phyloP scores from a whole-genome alignment of 2,888 invertebrate genomes.

The Pycnomerus fuliginosus region DNA sequence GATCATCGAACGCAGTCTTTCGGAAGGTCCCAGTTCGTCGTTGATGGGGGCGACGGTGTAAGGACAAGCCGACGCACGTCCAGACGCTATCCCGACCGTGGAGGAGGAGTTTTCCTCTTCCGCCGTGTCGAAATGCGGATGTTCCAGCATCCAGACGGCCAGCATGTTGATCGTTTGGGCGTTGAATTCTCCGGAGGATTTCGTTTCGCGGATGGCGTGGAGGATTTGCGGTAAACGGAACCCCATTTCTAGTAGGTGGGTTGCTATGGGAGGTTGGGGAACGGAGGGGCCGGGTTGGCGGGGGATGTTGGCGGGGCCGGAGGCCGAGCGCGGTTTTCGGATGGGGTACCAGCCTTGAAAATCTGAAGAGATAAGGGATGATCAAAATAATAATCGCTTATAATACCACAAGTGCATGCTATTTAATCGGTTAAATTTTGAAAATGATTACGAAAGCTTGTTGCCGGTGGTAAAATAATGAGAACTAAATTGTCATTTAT shows the following conservation, averaged over 20 bases:
- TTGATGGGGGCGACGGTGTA: too few species aligned
- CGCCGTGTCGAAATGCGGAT: conserved; percentile 53
- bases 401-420: too few species aligned
- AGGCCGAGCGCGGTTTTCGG: conserved; percentile 16
- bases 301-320: conserved; percentile 39
- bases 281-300: conserved; percentile 30
- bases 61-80: too few species aligned
- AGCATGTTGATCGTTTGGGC: conserved; percentile 59
- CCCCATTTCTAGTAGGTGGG: conserved; percentile 64
- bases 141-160: conserved; percentile 67
- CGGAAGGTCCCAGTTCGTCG: too few species aligned
- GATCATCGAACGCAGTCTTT: too few species aligned
- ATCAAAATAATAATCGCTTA: neutral
- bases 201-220: conserved; percentile 53
- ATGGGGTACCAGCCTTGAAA: neutral
- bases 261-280: conserved; percentile 53
- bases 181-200: conserved; percentile 46
- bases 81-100: too few species aligned
- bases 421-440: too few species aligned
- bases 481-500: too few species aligned
- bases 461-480: too few species aligned
- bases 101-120: neutral
- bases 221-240: conserved; percentile 60
- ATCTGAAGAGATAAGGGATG: neutral
- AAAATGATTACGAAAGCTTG: too few species aligned